phyloP scores from a whole-genome alignment of 1,140 invertebrate species.

The Drosophila tristis region DNA sequence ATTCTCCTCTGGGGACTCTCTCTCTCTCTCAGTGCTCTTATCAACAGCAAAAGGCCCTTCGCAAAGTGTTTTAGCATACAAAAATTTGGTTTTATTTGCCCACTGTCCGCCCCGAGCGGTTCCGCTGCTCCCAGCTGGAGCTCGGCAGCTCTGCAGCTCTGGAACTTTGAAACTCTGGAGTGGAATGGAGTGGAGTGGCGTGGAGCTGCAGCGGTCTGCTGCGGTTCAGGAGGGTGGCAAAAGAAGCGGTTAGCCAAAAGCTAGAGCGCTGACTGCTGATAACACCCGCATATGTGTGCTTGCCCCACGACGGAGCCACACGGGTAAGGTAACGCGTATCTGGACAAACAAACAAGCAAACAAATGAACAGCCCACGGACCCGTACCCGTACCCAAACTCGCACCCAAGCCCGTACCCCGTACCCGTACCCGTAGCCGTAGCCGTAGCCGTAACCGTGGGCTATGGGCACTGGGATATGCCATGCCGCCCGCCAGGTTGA shows the following conservation, averaged over 20 bases:
- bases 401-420: neutral
- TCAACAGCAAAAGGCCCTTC: constrained; percentile 29
- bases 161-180: neutral
- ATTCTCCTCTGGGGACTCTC: constrained; percentile 1
- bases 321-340: constrained; percentile 54
- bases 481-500: constrained; percentile 56
- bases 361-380: constrained; percentile 33
- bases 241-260: constrained; percentile 65
- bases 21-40: constrained; percentile 14
- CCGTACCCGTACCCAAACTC: no score
- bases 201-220: constrained; percentile 11
- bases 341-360: constrained; percentile 77
- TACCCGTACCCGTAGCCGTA: no score
- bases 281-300: constrained; percentile 70
- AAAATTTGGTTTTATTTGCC: constrained; percentile 79
- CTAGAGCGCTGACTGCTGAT: constrained; percentile 68
- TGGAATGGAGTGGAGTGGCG: constrained; percentile 38
- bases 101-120: constrained; percentile 28
- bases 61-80: constrained; percentile 83
- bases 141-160: neutral
- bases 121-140: no score
- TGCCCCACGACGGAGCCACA: neutral
- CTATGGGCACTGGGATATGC: no score
- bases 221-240: constrained; percentile 3
- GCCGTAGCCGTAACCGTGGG: no score